Evolutionary conservation across 2,113 vertebrate genomes (phyloP), one percentile per base, ranked within the genome.

Genomic region (Hippocampus barbouri): DNA sequence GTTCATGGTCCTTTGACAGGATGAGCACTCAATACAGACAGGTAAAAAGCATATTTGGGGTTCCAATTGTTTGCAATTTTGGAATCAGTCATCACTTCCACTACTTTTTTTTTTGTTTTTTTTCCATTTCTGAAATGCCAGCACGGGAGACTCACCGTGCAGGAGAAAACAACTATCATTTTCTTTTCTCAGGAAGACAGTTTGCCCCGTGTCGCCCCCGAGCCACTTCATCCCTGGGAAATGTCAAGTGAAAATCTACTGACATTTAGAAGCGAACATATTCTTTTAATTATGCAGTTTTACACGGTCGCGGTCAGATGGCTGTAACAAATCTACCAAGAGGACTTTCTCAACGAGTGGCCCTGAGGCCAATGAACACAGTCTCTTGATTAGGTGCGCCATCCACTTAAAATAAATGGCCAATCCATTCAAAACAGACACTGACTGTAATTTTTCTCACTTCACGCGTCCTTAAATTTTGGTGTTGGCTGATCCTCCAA

Each of bases 221-320:
- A 57, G 63, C 14, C 69, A 53, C 30, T 5, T 25, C 8, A 23
- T 56, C 59, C 53, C 61, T 81, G 72, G 78, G 41, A 83, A 83
- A 83, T 84, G 79, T 76, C 77, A 85, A 14, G 71, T 11, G 67
- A 62, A 71, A 63, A 78, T 20, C 1, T 70, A 34, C 59, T 75
- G 80, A 79, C 78, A 83, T 86, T 83, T 82, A 30, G 6, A 60
- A 60, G 66, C 54, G 69, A 61, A 62, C 77, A 78, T 64, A 60
- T 54, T 61, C 64, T 73, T 57, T 60, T 75, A 79, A 71, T 60
- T 60, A 78, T 65, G 40, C 69, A 45, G 69, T 49, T 70, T 57
- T 47, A 4, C 14, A 0, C 16, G 69, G 76, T 78, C 66, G 54
- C 45, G 20, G 45, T n/a, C 61, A 70, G 73, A 43, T 71, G 78